These are phyloP conservation scores for Drosophila funebris DNA, from an alignment of 1,140 invertebrate genomes.

Conservation along the genomic window DNA sequence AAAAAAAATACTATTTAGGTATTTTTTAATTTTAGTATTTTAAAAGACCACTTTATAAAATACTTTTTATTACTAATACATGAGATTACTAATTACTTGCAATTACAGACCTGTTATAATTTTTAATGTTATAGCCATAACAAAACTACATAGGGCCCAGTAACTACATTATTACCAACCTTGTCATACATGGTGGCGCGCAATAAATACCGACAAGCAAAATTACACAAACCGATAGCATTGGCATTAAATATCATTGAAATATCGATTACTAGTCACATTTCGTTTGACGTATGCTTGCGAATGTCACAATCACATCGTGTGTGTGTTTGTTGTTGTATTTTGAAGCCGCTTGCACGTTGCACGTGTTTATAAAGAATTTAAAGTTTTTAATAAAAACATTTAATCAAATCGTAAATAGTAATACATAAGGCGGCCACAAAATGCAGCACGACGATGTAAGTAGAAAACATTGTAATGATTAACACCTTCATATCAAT, in stretches of 20 bases:
- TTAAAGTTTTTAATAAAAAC: background rate
- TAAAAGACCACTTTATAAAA: too few relatives aligned
- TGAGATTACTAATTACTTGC: too few relatives aligned
- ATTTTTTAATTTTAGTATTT: too few relatives aligned
- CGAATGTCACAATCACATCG: background rate
- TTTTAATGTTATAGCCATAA: too few relatives aligned
- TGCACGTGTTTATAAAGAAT: conserved; percentile 66
- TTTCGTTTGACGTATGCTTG: background rate
- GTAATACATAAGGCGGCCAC: conserved; percentile 1
- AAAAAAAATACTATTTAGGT: background rate
- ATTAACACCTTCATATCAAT: background rate
- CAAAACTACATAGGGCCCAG: background rate
- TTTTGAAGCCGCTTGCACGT: conserved; percentile 48
- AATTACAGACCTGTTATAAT: too few relatives aligned
- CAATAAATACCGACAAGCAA: too few relatives aligned
- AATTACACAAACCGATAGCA: too few relatives aligned
- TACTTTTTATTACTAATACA: too few relatives aligned
- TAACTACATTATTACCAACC: background rate
- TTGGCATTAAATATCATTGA: too few relatives aligned
- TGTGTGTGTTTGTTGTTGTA: conserved; percentile 40
- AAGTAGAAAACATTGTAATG: conserved; percentile 79
- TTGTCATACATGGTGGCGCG: background rate
- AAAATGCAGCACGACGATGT: conserved; percentile 93
- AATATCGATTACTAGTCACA: conserved; percentile 12
- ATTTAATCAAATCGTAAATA: background rate